These are phyloP conservation scores for Leguminivora glycinivorella DNA, from an alignment of 1,140 invertebrate species.

Conservation along the genomic window DNA sequence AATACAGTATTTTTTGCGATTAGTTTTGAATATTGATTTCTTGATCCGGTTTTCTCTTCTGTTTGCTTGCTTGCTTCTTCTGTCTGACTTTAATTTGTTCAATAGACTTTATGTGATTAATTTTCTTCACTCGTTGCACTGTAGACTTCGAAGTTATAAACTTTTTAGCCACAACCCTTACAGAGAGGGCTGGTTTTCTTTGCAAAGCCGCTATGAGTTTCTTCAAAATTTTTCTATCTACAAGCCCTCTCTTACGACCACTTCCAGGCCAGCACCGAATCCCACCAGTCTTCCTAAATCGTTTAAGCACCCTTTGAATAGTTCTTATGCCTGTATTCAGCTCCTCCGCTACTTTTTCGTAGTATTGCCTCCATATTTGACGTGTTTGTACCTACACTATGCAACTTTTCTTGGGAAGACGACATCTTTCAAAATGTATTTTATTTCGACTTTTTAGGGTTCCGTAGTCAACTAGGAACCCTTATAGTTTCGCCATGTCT, in stretches of 20 bases:
- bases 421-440: no score
- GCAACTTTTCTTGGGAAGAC: no score
- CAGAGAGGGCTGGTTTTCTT: neutral
- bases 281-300: neutral
- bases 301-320: neutral
- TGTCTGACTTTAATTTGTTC: neutral
- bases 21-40: neutral
- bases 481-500: no score
- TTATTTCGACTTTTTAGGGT: no score
- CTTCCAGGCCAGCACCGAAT: neutral
- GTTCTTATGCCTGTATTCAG: neutral
- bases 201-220: neutral
- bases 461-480: no score
- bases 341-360: neutral
- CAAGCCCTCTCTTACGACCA: neutral
- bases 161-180: neutral
- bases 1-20: neutral
- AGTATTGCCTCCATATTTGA: neutral
- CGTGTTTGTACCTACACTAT: slow-evolving; percentile 4
- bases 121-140: neutral
- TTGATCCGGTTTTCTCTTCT: neutral
- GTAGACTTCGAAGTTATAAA: neutral
- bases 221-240: neutral
- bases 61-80: neutral
- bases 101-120: neutral